These are phyloP conservation scores for Folsomia candida DNA, from an alignment of 2,888 invertebrate species.

Conservation along the genomic window DNA sequence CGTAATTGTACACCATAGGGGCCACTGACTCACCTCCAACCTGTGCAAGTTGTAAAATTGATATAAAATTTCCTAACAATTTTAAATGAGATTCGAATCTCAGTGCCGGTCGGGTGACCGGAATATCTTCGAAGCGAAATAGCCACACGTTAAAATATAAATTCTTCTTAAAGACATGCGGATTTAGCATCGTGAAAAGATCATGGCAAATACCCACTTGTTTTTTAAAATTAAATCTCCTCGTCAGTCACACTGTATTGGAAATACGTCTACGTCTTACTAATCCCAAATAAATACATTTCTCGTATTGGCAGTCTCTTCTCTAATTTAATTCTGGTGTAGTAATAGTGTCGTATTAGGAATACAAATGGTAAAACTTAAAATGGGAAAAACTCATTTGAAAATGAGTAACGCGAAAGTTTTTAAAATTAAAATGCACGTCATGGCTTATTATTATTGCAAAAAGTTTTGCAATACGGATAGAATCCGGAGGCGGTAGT, in stretches of 20 bases:
- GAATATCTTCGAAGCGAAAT: background rate
- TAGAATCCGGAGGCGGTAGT: background rate
- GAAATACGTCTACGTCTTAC: background rate
- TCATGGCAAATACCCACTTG: no score
- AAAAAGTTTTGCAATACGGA: background rate
- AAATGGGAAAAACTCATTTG: slow-evolving; percentile 15
- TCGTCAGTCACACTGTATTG: no score
- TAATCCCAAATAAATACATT: background rate
- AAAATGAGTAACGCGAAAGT: background rate
- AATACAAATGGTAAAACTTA: background rate
- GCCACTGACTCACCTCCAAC: slow-evolving; percentile 14
- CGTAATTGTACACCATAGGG: no score
- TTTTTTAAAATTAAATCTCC: no score
- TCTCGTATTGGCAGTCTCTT: no score
- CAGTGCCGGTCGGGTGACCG: background rate
- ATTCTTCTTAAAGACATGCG: no score
- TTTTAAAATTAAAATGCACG: slow-evolving; percentile 15
- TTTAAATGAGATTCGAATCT: background rate
- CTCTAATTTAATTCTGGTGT: background rate
- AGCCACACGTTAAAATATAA: no score
- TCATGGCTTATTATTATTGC: slow-evolving; percentile 1
- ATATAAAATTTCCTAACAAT: background rate
- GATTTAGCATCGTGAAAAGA: no score
- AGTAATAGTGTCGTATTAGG: background rate
- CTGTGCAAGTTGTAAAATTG: background rate